Conservation (phyloP, 92 coral and sea anemone species). For the Montipora capitata region DNA sequence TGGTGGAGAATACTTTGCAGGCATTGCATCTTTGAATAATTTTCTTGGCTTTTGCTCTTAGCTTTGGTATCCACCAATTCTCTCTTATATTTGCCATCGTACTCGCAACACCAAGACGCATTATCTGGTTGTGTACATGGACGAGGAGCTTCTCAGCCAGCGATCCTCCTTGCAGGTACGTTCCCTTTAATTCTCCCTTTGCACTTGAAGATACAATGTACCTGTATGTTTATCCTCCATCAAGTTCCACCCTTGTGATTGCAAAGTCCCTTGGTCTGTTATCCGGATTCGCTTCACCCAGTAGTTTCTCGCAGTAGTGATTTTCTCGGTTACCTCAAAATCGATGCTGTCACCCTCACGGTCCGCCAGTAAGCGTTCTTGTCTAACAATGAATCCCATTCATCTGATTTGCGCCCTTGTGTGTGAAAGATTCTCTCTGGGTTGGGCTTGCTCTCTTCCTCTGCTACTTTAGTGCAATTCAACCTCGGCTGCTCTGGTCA, state of each 20-base stretch:
- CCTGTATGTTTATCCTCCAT: no score
- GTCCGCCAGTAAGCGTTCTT: conserved; percentile 55
- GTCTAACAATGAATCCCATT: conserved; percentile 52
- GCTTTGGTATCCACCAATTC: neutral
- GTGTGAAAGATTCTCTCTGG: conserved; percentile 16
- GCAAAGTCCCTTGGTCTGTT: neutral
- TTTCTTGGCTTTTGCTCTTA: no score
- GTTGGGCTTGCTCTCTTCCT: conserved; percentile 38
- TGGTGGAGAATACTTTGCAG: no score
- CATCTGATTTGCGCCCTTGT: conserved; percentile 48
- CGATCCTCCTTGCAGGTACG: conserved; percentile 20
- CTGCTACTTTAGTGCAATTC: conserved; percentile 17
- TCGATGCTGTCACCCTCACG: conserved; percentile 69
- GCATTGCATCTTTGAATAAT: no score
- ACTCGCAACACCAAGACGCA: conserved; percentile 55
- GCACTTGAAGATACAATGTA: no score
- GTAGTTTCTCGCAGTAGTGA: conserved; percentile 45
- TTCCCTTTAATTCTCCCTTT: conserved; percentile 18
- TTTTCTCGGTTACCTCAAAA: conserved; percentile 46
- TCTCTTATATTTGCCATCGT: conserved; percentile 38
- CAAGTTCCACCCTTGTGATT: conserved; percentile 19
- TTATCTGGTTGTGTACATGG: conserved; percentile 39
- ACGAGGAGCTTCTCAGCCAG: conserved; percentile 29
- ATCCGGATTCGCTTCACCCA: conserved; percentile 43
- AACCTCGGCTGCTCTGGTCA: conserved; percentile 81